Percentiles rank a stretch among this genome's conserved stretches.
These are phyloP conservation scores for Palythoa caribaeorum DNA, from an alignment of 92 coral and sea anemone species.

Conservation along the genomic window DNA sequence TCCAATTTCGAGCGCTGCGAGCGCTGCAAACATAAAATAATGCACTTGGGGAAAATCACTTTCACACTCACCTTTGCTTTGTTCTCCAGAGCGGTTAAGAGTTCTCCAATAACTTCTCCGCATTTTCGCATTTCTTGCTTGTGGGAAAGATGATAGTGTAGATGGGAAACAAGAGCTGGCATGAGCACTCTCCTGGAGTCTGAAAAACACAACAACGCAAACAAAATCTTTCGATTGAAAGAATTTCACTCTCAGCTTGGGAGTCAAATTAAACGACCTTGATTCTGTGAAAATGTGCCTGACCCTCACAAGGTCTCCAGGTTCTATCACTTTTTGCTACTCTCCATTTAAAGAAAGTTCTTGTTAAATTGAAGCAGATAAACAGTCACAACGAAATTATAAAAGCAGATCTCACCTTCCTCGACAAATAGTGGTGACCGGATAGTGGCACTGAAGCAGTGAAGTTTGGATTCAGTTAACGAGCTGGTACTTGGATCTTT, in stretches of 20 bases:
- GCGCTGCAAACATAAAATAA: not conserved
- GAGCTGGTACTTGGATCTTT: conserved; percentile 67
- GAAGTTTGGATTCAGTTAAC: conserved; percentile 71
- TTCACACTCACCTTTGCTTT: conserved; percentile 72
- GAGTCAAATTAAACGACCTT: too few relatives aligned
- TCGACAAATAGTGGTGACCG: conserved; percentile 76
- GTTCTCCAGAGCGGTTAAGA: conserved; percentile 81
- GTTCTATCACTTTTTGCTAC: not conserved
- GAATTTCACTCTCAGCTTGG: not conserved
- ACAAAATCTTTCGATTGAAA: not conserved
- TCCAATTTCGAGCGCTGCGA: too few relatives aligned
- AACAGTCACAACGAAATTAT: not conserved
- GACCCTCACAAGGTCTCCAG: too few relatives aligned
- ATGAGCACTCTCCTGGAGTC: conserved; percentile 82
- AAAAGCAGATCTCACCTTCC: conserved; percentile 58
- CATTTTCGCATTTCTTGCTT: conserved; percentile 96
- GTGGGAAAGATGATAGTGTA: conserved; percentile 85
- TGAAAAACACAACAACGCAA: conserved; percentile 32
- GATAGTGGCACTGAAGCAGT: conserved; percentile 82
- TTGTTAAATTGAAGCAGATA: not conserved
- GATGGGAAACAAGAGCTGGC: conserved; percentile 83
- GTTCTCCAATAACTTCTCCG: conserved; percentile 89
- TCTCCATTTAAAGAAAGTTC: not conserved
- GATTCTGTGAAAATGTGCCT: too few relatives aligned
- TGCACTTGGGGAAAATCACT: not conserved